Base-by-base conservation (phyloP, 1,140 invertebrate genomes). In the Solenopsis fugax region DNA sequence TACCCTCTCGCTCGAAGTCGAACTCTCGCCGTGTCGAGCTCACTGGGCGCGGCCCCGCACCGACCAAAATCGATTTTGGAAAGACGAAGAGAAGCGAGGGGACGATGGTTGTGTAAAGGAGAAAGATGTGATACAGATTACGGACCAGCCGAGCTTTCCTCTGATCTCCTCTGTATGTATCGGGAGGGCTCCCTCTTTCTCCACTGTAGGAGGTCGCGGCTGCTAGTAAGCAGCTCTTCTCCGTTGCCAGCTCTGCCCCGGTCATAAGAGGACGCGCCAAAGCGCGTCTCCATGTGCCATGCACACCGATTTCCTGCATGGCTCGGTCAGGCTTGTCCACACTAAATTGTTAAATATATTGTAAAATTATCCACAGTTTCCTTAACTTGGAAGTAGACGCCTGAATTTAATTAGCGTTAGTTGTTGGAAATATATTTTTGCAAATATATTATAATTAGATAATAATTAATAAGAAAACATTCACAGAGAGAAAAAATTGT, bases 1-100 rank as follows among this genome's bases (percentile, higher is more conserved):
- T 81, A 67, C 45, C 72, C 73, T 54, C 87, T 85, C 85, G 29
- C 73, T 85, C 85, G 10, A 48, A 90, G 89, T 88, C 89, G 92
- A 90, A 92, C 91, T 91, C 91, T 90, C 91, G 81, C 90, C 91
- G 86, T 92, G 89, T 92, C 87, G 92, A 85, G 92, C 89, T 84
- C 54, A 48, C 80, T 94, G 94, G 94, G 94, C 92, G 94, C 93
- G 93, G 93, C 88, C 93, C 92, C 92, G 93, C 86, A 37, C 88
- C 89, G 90, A 87, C 91, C 92, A 90, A 94, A 93, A 95, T 95
- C 94, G 94, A 95, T 95, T 95, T 94, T 94, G 93, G 93, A 89
- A 94, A 94, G 93, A 94, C 93, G 92, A 92, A 90, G 93, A 93
- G 91, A 86, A 29, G 86, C 71, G 76, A 86, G 86, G 86, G 84